Base-by-base conservation (phyloP, 1,140 invertebrate genomes). In the Drosophila miranda region DNA sequence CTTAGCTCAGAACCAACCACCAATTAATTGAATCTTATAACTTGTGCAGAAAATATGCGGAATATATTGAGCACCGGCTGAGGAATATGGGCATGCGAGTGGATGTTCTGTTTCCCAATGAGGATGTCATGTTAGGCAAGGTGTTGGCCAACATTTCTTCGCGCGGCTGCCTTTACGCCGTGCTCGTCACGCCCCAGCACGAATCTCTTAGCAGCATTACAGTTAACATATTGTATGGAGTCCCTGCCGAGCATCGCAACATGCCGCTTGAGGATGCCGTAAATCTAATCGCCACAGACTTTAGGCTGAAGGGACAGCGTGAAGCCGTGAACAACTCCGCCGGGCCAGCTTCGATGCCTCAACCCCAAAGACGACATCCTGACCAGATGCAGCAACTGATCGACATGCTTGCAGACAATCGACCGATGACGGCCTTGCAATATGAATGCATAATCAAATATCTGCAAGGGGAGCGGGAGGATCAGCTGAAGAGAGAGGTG, bases 221-320 rank as follows among this genome's bases (percentile, higher is more conserved):
- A 14, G 91, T 99, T 2, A 97, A 98, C 79, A 97, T 99, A 68
- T 92, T 99, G 16, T 96, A 98, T 92, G 97, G 97, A 14, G 92
- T 95, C 78, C 96, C 97, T 70, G 71, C 92, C 95, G 97, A 98
- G 90, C 97, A 98, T 89, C 94, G 97, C 70, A 98, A 99, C 91
- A 98, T 98, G 96, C 97, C 97, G 0, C 81, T 98, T n/a, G 96
- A 98, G 54, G 96, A 98, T 91, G 96, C 97, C 2, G 92, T 98
- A 57, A 93, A 93, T 61, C 92, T 98, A 43, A 93, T 98, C 34
- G 93, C 93, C 19, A 93, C 95, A 16, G 97, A 97, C 91, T 98
- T 96, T 91, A 94, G 95, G 53, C 93, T 94, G 54, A 96, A 97
- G 89, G 94, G 96, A 82, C 58, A 78, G n/a, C 76, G 73, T 0